Base-by-base conservation (phyloP, 2,888 invertebrate genomes). In the Caenorhabditis virilis region DNA sequence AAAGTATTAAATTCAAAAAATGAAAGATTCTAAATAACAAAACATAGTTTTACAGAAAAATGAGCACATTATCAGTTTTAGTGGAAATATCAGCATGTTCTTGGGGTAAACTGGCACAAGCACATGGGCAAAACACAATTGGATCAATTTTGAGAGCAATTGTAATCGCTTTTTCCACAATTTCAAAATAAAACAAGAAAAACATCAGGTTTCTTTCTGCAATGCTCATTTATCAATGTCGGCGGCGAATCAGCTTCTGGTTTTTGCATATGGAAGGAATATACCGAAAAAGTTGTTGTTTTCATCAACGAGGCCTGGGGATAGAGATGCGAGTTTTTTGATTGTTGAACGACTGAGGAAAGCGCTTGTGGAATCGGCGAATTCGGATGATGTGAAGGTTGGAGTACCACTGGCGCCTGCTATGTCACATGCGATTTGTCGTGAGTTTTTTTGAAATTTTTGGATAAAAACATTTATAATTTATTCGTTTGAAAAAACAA, bases 351-450 rank as follows among this genome's bases (percentile, higher is more conserved):
- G 48, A 0, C 23, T 74, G 20, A 35, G 60, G 15, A 33, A 55
- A 9, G 49, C 62, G 2, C 38, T 71, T 20, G 36, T 27, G 7
- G 36, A 35, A 23, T 50, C 50, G 27, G 60, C 63, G 1, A 26
- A 45, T 16, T 36, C 38, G 1, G 47, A 56, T 11, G 66, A 69
- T 26, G 23, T 27, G 1, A 36, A 23, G 9, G 49, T 55, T 4
- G 49, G 58, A 22, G 62, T 56, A 6, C 60, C 67, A 2, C 55
- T 74, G 2, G 71, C 70, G 6, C 58, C 71, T 2, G 64, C 65
- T 0, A 36, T 74, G 22, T 47, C 71, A n/a, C 74, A 69, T 36
- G 65, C 71, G 2, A 66, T 71, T 38, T 74, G 74, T 49, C 63
- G 70, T 73, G 22, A 55, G 69, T 55, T 62, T 47, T 42, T 22